A percentile compares a stretch with the other conserved stretches of the same genome.
These are phyloP conservation scores for Hippocampus mohnikei DNA, from an alignment of 2,113 vertebrate species.

Conservation along the genomic window DNA sequence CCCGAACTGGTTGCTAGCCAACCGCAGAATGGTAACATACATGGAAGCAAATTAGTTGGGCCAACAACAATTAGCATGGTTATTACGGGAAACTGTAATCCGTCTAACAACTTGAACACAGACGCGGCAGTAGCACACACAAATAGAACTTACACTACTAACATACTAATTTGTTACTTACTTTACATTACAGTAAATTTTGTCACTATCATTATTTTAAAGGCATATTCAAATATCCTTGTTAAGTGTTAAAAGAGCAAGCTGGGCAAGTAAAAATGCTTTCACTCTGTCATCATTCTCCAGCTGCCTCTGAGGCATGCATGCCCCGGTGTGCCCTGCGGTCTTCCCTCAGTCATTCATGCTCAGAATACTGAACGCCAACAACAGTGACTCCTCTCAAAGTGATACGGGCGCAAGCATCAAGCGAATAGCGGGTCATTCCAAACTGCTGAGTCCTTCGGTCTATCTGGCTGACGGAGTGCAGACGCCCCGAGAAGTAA, in stretches of 20 bases:
- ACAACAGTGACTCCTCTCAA: conserved; percentile 12
- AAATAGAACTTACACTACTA: not conserved
- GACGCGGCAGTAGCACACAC: not conserved
- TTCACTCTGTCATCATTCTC: conserved; percentile 1
- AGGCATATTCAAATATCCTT: conserved; percentile 1
- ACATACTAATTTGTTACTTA: not conserved
- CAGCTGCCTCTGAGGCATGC: conserved; percentile 3
- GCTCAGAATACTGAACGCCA: conserved; percentile 10
- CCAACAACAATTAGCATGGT: not conserved
- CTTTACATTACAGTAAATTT: not conserved
- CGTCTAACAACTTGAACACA: not conserved
- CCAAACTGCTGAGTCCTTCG: conserved; percentile 22
- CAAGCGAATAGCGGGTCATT: conserved; percentile 5
- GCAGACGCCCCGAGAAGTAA: conserved; percentile 8
- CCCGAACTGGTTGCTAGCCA: too few relatives aligned
- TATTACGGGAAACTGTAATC: not conserved
- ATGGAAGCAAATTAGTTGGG: not conserved
- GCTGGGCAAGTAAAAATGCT: conserved; percentile 8
- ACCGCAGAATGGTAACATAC: not conserved
- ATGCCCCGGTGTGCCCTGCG: conserved; percentile 10
- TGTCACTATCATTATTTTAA: not conserved
- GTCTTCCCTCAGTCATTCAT: conserved; percentile 12
- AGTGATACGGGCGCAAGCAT: conserved; percentile 5
- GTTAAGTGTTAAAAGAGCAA: conserved; percentile 11
- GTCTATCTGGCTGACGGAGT: conserved; percentile 9